Conservation (phyloP, 1,140 invertebrate species). For the Hyles vespertilio region DNA sequence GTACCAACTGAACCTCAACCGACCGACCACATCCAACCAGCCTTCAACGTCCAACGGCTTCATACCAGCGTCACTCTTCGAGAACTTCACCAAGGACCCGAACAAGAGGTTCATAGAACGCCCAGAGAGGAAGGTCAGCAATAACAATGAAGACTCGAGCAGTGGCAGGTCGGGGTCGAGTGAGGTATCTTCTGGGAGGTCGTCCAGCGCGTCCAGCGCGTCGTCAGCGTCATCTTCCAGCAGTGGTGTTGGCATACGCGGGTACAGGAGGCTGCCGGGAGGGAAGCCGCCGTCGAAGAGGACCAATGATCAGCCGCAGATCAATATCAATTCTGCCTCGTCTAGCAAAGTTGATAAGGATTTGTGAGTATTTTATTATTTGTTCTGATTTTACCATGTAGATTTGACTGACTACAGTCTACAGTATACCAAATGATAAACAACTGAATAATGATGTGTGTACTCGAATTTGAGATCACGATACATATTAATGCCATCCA, state of each 20-base stretch:
- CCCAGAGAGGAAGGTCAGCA: too few species aligned
- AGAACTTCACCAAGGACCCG: too few species aligned
- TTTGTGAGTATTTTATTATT: constrained; percentile 28
- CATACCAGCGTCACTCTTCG: background rate
- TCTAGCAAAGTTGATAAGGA: constrained; percentile 42
- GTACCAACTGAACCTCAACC: constrained; percentile 11
- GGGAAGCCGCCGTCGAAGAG: constrained; percentile 35
- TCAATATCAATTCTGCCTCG: constrained; percentile 31
- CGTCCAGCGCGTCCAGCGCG: background rate
- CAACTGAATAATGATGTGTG: too few species aligned
- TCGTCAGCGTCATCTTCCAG: background rate
- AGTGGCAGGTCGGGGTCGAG: too few species aligned
- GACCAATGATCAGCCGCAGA: constrained; percentile 53
- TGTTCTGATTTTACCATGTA: background rate
- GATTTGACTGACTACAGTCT: constrained; percentile 1
- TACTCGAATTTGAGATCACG: too few species aligned
- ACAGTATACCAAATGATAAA: too few species aligned
- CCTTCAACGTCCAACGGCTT: constrained; percentile 14
- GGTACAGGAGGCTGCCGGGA: constrained; percentile 4
- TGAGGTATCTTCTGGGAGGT: too few species aligned
- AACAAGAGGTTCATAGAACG: too few species aligned
- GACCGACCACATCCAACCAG: background rate
- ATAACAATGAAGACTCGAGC: too few species aligned
- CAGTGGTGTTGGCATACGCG: background rate
- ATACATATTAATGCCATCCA: too few species aligned